Conservation (phyloP, 2,797 vertebrate species). For the Emys orbicularis region DNA sequence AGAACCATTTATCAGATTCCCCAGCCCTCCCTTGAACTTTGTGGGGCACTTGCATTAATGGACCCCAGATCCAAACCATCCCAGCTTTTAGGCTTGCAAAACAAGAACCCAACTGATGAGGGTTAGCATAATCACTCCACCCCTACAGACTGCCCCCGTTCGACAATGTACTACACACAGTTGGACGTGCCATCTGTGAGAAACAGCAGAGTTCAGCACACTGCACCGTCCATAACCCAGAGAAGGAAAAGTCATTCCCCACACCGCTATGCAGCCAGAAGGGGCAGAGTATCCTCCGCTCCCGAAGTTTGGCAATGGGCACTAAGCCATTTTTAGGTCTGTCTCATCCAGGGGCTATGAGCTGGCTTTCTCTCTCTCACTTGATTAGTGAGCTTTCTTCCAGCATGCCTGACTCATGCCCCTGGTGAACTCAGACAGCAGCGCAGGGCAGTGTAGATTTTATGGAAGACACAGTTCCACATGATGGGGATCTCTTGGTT, state of each 20-base stretch:
- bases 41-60: rapidly evolving
- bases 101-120: neutral
- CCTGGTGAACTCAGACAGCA: constrained; percentile 4
- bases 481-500: rapidly evolving
- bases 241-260: neutral
- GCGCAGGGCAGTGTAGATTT: neutral
- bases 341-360: neutral
- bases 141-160: neutral
- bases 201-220: neutral
- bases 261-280: neutral
- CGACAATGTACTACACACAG: neutral
- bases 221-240: rapidly evolving
- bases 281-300: neutral
- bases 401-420: constrained; percentile 31
- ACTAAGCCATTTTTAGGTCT: neutral
- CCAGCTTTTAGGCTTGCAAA: neutral
- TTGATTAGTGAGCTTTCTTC: neutral
- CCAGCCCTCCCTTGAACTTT: neutral
- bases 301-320: neutral
- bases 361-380: neutral
- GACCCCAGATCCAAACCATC: neutral
- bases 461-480: constrained; percentile 9
- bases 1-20: neutral
- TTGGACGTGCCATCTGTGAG: neutral
- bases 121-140: neutral